Percentiles rank a stretch among this genome's conserved stretches.
These are phyloP conservation scores for Abramis brama DNA, from an alignment of 2,113 vertebrate species.

Conservation along the genomic window DNA sequence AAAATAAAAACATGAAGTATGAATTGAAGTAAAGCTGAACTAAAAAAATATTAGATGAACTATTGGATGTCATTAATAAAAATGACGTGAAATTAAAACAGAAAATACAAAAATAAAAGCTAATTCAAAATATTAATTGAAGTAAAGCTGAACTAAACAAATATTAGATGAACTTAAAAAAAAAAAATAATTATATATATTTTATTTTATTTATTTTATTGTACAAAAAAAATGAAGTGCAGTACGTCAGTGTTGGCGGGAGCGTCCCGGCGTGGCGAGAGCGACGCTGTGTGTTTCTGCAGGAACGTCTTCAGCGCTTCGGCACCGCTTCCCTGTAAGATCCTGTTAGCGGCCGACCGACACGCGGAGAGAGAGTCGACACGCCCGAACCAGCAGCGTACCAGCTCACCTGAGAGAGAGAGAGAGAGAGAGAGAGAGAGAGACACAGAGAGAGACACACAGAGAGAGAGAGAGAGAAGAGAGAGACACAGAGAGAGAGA, in stretches of 20 bases:
- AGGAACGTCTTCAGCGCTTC: conserved; percentile 80
- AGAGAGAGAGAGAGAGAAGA: too few relatives aligned
- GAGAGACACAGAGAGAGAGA: too few relatives aligned
- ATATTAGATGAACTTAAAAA: too few relatives aligned
- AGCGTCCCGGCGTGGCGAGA: conserved; percentile 59
- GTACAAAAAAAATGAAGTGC: too few relatives aligned
- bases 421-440: too few relatives aligned
- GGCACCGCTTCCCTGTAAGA: conserved; percentile 77
- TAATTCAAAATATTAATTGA: neutral
- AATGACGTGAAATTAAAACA: neutral
- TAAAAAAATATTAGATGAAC: too few relatives aligned
- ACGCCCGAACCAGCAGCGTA: conserved; percentile 84
- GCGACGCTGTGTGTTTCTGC: conserved; percentile 81
- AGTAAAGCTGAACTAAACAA: too few relatives aligned
- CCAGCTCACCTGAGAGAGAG: conserved; percentile 69
- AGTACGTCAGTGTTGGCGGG: conserved; percentile 77
- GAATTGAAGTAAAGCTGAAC: too few relatives aligned
- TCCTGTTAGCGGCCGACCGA: conserved; percentile 72
- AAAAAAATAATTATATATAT: too few relatives aligned
- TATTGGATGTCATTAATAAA: too few relatives aligned
- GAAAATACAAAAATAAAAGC: neutral
- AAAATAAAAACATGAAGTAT: neutral
- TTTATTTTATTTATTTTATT: too few relatives aligned
- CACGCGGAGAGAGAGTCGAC: conserved; percentile 75
- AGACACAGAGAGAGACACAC: too few relatives aligned